Evolutionary conservation across 2,797 vertebrate species (phyloP).

Genomic region (Poecilia wingei): DNA sequence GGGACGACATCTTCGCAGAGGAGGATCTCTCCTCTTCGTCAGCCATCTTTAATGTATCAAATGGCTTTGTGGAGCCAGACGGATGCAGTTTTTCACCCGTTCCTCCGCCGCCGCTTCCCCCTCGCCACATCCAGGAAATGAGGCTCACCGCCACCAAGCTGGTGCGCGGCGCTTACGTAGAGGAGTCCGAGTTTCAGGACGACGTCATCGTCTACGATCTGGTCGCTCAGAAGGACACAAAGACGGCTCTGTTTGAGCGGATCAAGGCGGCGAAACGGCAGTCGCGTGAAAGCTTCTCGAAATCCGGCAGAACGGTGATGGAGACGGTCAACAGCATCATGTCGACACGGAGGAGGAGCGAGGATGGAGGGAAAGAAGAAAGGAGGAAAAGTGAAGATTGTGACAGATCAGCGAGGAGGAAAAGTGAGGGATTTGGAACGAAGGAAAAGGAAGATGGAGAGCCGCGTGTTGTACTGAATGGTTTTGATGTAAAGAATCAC

Average conservation of each 20-base stretch:
- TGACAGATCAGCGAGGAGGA: constrained; percentile 4
- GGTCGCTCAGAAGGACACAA: constrained; percentile 86
- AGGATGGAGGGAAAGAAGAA: constrained; percentile 50
- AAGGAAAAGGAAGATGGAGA: constrained; percentile 32
- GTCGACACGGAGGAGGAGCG: constrained; percentile 47
- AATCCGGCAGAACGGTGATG: constrained; percentile 47
- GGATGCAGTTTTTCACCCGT: neutral
- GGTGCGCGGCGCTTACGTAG: constrained; percentile 88
- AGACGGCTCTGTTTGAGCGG: constrained; percentile 64
- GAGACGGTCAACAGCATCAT: constrained; percentile 67
- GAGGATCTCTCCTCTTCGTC: constrained; percentile 22
- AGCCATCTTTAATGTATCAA: neutral
- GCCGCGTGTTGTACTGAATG: constrained; percentile 50
- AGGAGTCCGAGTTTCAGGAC: constrained; percentile 93
- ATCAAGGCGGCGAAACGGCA: constrained; percentile 29
- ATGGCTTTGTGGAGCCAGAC: constrained; percentile 6
- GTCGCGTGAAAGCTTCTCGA: neutral
- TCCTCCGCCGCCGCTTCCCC: constrained; percentile 63
- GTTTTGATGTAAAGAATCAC: constrained; percentile 51
- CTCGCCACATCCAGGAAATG: constrained; percentile 93
- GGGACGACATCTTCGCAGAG: constrained; percentile 90
- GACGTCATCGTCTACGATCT: constrained; percentile 92
- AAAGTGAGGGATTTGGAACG: constrained; percentile 28
- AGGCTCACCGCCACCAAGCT: constrained; percentile 87
- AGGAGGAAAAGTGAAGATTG: constrained; percentile 19